Conservation (phyloP, 2,888 invertebrate species). For the Minunthozetes semirufus region DNA sequence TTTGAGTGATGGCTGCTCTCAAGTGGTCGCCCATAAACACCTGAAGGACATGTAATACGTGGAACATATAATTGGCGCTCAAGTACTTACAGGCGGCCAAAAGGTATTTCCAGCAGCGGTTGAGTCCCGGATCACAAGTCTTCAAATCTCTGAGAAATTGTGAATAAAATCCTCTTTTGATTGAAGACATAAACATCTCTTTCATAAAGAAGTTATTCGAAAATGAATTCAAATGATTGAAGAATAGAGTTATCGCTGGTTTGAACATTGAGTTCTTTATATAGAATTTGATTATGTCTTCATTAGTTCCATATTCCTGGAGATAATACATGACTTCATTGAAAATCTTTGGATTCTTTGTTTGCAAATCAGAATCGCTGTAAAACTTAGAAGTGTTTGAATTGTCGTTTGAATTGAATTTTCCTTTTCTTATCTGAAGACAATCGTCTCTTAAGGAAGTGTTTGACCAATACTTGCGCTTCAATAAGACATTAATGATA, state of each 20-base stretch:
- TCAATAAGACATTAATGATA: conserved; percentile 35
- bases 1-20: conserved; percentile 50
- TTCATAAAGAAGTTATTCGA: conserved; percentile 47
- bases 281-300: conserved; percentile 66
- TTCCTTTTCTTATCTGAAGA: conserved; percentile 30
- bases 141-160: conserved; percentile 46
- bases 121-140: conserved; percentile 46
- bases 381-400: conserved; percentile 10
- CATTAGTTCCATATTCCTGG: conserved; percentile 67
- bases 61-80: conserved; percentile 45
- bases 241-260: conserved; percentile 32
- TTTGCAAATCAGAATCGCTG: conserved; percentile 14
- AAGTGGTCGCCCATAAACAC: conserved; percentile 51
- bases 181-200: conserved; percentile 46
- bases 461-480: conserved; percentile 13
- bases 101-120: conserved; percentile 46
- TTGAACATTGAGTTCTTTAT: conserved; percentile 47
- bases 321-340: conserved; percentile 77
- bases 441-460: conserved; percentile 30
- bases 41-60: conserved; percentile 49
- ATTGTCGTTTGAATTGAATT: conserved; percentile 24
- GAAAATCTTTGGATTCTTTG: conserved; percentile 38
- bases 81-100: conserved; percentile 48
- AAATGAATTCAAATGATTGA: not conserved
- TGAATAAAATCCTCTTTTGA: conserved; percentile 46